Evolutionary conservation across 1,140 invertebrate species (phyloP), one percentile per base, ranked within the genome.

Genomic region (Daktulosphaira vitifoliae): DNA sequence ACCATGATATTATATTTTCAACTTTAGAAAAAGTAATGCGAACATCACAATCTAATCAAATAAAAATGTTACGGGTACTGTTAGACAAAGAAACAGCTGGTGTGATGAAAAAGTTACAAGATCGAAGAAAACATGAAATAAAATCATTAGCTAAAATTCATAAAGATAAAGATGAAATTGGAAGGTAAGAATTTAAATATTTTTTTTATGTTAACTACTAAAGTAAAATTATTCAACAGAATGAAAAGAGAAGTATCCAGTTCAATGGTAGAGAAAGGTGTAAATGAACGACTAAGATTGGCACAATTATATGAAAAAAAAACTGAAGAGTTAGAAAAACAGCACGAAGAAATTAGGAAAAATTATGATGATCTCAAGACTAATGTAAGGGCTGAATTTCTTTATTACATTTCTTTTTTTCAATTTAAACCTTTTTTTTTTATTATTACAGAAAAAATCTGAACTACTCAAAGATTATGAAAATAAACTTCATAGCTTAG

Each of bases 131-230:
- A 68, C 87, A 89, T 53, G 90, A 96, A 73, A 89, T 94, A 42
- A 92, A 92, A 74, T 81, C 80, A 29, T 76, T 92, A 51, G 81
- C 84, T 15, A 88, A 89, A 69, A 83, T 84, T 66, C 87, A 90
- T 71, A 85, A 82, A 70, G 92, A 96, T 73, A 88, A 92, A 72
- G 90, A 93, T 70, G 93, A 96, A 74, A 80, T 96, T 67, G 86
- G 85, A 39, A 82, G 88, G 78, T 82, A 78, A 78, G 76, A 6
- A 20, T 37, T 3, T 44, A 15, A 7, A 13, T 26, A 13, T 22
- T 5, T 48, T 5, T 22, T 22, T 7, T 5, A 48, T 48, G 7
- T 5, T 48, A n/a, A 48, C 44, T 6, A 48, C 7, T 48, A 22
- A n/a, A 8, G 16, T 33, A 15, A 23, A 29, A 54, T 33, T 33